These are phyloP conservation scores for Dinoponera quadriceps DNA, from an alignment of 1,140 invertebrate species.

Conservation along the genomic window DNA sequence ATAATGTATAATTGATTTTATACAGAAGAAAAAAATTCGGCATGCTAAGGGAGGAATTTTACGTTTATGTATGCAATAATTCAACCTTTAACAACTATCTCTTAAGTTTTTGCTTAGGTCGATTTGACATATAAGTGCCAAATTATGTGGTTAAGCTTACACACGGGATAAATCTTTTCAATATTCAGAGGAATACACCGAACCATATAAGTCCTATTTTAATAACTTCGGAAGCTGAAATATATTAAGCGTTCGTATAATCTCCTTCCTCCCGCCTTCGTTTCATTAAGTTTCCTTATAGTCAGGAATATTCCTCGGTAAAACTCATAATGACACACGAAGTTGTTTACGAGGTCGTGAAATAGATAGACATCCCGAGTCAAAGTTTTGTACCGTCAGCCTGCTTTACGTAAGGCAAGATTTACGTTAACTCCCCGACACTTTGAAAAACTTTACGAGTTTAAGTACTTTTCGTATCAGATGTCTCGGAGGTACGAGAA, in stretches of 20 bases:
- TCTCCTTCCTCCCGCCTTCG: background rate
- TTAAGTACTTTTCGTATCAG: conserved; percentile 72
- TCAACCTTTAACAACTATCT: conserved; percentile 5
- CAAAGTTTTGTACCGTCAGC: conserved; percentile 63
- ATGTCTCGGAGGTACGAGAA: conserved; percentile 64
- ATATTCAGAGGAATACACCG: background rate
- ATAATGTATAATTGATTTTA: no score
- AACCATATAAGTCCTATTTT: background rate
- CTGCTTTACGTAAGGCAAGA: conserved; percentile 51
- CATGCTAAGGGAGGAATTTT: no score
- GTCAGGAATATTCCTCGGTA: conserved; percentile 33
- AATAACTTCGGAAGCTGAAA: conserved; percentile 8
- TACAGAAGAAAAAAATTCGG: no score
- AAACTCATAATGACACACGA: conserved; percentile 65
- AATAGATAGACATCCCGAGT: conserved; percentile 55
- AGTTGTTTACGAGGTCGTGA: conserved; percentile 65
- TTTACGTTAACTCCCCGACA: conserved; percentile 65
- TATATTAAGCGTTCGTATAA: background rate
- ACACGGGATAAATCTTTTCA: conserved; percentile 7
- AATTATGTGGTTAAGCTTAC: background rate
- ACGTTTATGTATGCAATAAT: no score
- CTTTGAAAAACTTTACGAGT: conserved; percentile 68
- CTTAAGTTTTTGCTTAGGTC: conserved; percentile 5
- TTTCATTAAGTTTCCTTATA: conserved; percentile 59
- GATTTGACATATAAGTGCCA: conserved; percentile 14